Conservation (phyloP, 1,140 invertebrate species). For the Ceratitis capitata region DNA sequence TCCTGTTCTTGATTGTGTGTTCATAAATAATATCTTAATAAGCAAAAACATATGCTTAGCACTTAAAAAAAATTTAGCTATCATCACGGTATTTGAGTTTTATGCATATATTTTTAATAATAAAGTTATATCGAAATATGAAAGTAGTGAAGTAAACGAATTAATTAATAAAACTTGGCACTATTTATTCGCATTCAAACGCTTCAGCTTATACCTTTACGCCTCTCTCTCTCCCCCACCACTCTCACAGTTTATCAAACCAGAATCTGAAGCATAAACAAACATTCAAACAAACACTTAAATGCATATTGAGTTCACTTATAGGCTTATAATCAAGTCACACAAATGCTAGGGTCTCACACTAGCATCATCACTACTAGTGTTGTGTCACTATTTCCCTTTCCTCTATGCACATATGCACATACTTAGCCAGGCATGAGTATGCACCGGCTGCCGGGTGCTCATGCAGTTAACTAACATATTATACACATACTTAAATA, state of each 20-base stretch:
- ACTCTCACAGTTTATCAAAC: background rate
- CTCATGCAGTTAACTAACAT: background rate
- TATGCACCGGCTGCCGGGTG: background rate
- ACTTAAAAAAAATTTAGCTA: no score
- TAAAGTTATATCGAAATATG: no score
- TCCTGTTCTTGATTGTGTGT: no score
- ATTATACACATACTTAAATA: no score
- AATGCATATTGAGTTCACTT: conserved; percentile 20
- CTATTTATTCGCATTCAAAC: background rate
- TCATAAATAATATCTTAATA: no score
- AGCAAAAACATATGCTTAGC: no score
- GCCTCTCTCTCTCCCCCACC: no score
- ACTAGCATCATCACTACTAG: background rate
- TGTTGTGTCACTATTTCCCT: background rate
- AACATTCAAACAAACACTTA: conserved; percentile 7
- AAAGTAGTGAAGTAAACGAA: no score
- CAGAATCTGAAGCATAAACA: background rate
- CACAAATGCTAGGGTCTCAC: background rate
- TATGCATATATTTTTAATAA: no score
- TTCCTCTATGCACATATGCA: background rate
- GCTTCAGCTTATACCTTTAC: background rate
- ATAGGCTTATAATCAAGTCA: background rate
- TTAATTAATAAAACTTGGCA: background rate
- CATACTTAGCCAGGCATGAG: background rate
- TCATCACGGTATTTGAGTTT: no score